Base-by-base conservation (phyloP, 1,140 invertebrate species). In the Dolichoris vasculosae region DNA sequence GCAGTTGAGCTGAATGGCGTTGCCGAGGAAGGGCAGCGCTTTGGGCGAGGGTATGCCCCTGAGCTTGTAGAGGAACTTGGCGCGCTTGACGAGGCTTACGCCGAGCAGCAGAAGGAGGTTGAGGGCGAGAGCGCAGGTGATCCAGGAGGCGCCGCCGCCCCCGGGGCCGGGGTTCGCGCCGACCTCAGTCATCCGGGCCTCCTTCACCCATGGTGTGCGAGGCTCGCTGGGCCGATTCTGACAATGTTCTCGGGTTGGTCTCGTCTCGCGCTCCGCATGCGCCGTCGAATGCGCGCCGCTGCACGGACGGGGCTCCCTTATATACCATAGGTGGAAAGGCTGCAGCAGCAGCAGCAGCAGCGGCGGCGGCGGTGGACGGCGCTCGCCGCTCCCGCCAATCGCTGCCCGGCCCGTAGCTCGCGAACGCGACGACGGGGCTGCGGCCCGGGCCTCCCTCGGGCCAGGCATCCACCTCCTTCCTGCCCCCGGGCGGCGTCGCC, bases 1-100 rank as follows among this genome's bases (percentile, higher is more conserved):
- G 85, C 91, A 91, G 51, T 89, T 89, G 9, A 93, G 87, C 59
- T 91, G 90, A 59, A 87, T 87, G 0, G 91, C 90, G 80, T 93
- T 93, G 1, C 92, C 92, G 32, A 93, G 86, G 11, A 93, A 32
- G 6, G 92, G 92, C 23, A 92, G 26, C 0, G 92, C 90, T 0
- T 43, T 78, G 0, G 92, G 92, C n/a, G 87, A 88, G 2, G 92
- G 92, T 30, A 93, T 88, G 0, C 89, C 89, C 23, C 89, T 88
- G 30, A 92, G 67, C 0, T 87, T 87, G 51, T 90, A 88, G 0
- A 91, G 38, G 83, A 92, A 92, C 43, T 85, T 90, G 6, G 71
- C 86, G 15, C 91, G 88, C 69, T 85, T 88, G 7, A 89, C 63
- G 43, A 90, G 43, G 2, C 89, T 9, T 2, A 77, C 8, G 1